Percentiles rank a stretch among this genome's conserved stretches.
phyloP scores from a whole-genome alignment of 2,113 vertebrate species.

The Ardeotis arabs region DNA sequence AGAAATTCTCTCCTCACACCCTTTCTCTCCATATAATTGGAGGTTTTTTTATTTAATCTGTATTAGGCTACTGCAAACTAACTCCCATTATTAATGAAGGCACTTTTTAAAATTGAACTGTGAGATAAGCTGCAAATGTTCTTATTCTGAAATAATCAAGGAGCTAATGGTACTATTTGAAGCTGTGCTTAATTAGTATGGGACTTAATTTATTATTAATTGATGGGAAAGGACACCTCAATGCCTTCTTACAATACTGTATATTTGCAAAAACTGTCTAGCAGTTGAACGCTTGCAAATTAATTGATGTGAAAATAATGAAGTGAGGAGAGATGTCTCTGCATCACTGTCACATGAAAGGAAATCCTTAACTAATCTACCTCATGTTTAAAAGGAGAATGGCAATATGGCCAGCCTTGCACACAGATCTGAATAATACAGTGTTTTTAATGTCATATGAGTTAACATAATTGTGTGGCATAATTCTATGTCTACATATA shows the following conservation, averaged over 20 bases:
- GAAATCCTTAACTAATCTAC: background rate
- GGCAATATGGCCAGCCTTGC: background rate
- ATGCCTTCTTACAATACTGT: background rate
- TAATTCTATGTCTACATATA: background rate
- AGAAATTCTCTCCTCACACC: background rate
- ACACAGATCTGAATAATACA: background rate
- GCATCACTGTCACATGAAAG: background rate
- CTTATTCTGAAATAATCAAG: background rate
- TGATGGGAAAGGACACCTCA: background rate
- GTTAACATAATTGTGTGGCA: background rate
- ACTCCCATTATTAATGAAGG: background rate
- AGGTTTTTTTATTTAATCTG: background rate
- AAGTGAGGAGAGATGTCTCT: background rate
- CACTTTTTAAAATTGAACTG: background rate
- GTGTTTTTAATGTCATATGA: background rate
- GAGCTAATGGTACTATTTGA: background rate
- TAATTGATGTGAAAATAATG: background rate
- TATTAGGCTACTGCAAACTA: background rate
- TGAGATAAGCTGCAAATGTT: background rate
- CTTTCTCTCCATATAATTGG: background rate
- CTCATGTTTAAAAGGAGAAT: background rate
- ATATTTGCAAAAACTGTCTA: background rate
- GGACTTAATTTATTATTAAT: background rate
- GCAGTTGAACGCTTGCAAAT: background rate
- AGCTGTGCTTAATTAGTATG: background rate